Evolutionary conservation across 2,797 vertebrate genomes (phyloP), one percentile per base, ranked within the genome.

Genomic region (Neostethus bicornis): DNA sequence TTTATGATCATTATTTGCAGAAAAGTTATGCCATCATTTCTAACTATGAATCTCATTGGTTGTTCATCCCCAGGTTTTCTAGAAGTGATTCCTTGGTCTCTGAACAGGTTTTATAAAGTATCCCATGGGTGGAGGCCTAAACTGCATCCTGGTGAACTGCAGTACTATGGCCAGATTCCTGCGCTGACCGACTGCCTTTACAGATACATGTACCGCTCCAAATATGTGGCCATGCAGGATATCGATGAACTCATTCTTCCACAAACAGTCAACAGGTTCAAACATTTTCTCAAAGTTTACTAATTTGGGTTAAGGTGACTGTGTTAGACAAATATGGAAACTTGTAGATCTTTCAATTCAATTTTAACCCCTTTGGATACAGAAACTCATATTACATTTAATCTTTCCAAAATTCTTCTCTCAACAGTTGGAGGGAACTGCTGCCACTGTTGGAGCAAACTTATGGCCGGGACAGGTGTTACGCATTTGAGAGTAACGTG

Each of bases 181-280:
- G 83, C 85, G 2, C 82, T 92, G 7, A 86, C 70, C 11, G 88
- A 88, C 58, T 91, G 86, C 11, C 2, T 91, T 3, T 88, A 90
- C 63, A 73, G 84, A 23, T 75, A 85, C 76, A 91, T 91, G 90
- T 90, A 90, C 70, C 61, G 17, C 12, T 78, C 78, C 51, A 75
- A 1, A 37, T 90, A 88, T n/a, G 17, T 91, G 52, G 73, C 80
- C n/a, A 49, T 90, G 46, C 78, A 87, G 0, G 89, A 91, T 24
- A 2, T 84, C 1, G 89, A 91, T 26, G 86, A 90, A 65, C 71
- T 90, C 20, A 90, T 91, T 14, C 50, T 90, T 21, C 87, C 89
- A 0, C 45, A 73, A 20, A 21, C 50, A 0, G 43, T 79, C 28
- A 46, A 59, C 38, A 83, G 64, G 77, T 60, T n/a, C n/a, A n/a